phyloP scores from a whole-genome alignment of 2,797 vertebrate genomes.

The Diglossa cyanea region DNA sequence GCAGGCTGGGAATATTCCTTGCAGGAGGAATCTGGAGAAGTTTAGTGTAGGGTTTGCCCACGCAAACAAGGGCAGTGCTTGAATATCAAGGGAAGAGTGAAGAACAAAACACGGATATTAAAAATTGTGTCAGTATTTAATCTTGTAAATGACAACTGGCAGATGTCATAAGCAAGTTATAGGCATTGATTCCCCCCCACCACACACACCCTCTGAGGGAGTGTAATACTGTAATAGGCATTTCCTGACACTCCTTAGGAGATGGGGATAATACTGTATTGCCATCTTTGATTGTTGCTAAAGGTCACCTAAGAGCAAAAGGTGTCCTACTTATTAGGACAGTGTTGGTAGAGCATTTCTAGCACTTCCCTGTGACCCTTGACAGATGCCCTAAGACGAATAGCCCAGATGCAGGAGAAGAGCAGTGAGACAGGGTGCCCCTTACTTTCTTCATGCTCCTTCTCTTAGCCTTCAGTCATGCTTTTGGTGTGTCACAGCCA shows the following conservation, averaged over 20 bases:
- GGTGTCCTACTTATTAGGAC: not conserved
- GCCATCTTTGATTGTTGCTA: not conserved
- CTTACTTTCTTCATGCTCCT: not conserved
- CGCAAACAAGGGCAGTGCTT: not conserved
- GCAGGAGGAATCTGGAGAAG: not conserved
- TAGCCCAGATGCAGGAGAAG: not conserved
- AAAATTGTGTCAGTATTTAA: not conserved
- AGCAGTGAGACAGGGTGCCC: not conserved
- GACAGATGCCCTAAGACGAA: not conserved
- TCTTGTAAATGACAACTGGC: not conserved
- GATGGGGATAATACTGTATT: not conserved
- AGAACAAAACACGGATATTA: not conserved
- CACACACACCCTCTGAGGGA: not conserved
- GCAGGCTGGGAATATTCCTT: not conserved
- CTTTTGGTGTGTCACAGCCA: not conserved
- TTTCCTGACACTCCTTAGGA: not conserved
- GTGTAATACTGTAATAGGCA: not conserved
- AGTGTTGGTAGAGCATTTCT: not conserved
- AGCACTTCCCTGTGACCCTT: not conserved
- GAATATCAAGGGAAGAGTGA: not conserved
- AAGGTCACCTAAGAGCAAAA: not conserved
- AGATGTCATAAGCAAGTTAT: not conserved
- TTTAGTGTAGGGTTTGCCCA: not conserved
- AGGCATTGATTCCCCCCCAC: not conserved
- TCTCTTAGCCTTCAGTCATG: not conserved